These are phyloP conservation scores for Dermatemys mawii DNA, from an alignment of 2,113 vertebrate species.

Conservation along the genomic window DNA sequence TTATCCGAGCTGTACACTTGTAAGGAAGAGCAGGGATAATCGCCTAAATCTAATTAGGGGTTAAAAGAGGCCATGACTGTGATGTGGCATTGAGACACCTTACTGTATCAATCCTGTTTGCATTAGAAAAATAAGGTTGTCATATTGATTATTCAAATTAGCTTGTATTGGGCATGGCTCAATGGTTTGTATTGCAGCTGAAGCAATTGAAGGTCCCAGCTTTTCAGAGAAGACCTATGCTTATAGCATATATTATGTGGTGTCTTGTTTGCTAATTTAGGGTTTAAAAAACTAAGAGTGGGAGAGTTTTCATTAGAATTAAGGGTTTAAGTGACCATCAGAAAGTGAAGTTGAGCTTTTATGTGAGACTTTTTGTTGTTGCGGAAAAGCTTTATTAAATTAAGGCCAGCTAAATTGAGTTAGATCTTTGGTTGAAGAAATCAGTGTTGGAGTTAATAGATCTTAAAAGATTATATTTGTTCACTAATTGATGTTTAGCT, in stretches of 20 bases:
- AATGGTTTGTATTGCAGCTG: conserved; percentile 77
- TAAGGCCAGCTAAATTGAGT: not conserved
- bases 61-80: conserved; percentile 98
- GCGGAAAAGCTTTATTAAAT: conserved; percentile 6
- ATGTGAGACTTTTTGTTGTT: not conserved
- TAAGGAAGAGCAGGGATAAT: conserved; percentile 99
- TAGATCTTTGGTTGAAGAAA: not conserved
- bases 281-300: conserved; percentile 43
- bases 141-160: conserved; percentile 99
- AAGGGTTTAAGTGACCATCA: conserved; percentile 72
- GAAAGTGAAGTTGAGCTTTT: conserved; percentile 44
- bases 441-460: conserved; percentile 14
- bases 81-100: conserved; percentile 93
- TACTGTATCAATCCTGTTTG: conserved; percentile 96
- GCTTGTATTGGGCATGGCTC: conserved; percentile 80
- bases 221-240: conserved; percentile 75
- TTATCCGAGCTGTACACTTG: conserved; percentile 98
- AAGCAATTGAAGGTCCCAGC: conserved; percentile 77
- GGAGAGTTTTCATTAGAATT: conserved; percentile 61
- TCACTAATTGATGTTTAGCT: conserved; percentile 47
- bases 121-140: conserved; percentile 99
- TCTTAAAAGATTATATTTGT: conserved; percentile 25
- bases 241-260: conserved; percentile 68
- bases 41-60: conserved; percentile 98
- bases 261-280: conserved; percentile 76